Evolutionary conservation across 2,888 invertebrate genomes (phyloP).

Genomic region (Odontocolon sp.): DNA sequence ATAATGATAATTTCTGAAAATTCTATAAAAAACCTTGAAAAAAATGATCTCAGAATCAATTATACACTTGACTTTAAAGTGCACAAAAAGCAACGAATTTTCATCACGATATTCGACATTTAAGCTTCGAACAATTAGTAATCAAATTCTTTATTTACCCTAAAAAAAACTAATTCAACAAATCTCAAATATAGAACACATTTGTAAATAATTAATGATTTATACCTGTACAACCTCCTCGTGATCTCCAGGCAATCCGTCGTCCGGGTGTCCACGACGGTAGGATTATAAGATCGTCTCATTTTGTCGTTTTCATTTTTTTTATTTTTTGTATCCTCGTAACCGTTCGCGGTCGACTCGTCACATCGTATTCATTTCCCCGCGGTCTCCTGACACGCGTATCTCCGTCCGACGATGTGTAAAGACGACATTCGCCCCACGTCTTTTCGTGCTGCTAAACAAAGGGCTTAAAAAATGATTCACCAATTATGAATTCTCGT

Average conservation of each 20-base stretch:
- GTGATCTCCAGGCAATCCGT: constrained; percentile 83
- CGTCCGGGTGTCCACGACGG: constrained; percentile 82
- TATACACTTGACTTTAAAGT: too few species aligned
- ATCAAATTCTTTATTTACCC: too few species aligned
- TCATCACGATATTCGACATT: too few species aligned
- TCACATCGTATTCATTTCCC: constrained; percentile 71
- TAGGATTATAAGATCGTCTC: constrained; percentile 82
- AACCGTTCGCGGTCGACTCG: constrained; percentile 63
- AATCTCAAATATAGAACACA: neutral
- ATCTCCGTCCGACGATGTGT: constrained; percentile 56
- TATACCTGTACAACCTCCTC: constrained; percentile 83
- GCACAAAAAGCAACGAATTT: too few species aligned
- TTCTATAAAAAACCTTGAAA: too few species aligned
- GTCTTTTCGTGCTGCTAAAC: too few species aligned
- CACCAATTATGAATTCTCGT: too few species aligned
- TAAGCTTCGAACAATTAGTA: too few species aligned
- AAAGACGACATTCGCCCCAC: constrained; percentile 65
- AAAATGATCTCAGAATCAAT: too few species aligned
- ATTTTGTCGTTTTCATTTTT: constrained; percentile 81
- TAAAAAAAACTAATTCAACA: constrained; percentile 5
- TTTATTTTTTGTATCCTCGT: constrained; percentile 67
- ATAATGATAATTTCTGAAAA: too few species aligned
- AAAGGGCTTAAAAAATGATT: too few species aligned
- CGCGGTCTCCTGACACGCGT: constrained; percentile 70
- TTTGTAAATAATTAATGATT: constrained; percentile 25